phyloP scores from a whole-genome alignment of 1,140 invertebrate genomes.

The Drosophila kurseongensis region DNA sequence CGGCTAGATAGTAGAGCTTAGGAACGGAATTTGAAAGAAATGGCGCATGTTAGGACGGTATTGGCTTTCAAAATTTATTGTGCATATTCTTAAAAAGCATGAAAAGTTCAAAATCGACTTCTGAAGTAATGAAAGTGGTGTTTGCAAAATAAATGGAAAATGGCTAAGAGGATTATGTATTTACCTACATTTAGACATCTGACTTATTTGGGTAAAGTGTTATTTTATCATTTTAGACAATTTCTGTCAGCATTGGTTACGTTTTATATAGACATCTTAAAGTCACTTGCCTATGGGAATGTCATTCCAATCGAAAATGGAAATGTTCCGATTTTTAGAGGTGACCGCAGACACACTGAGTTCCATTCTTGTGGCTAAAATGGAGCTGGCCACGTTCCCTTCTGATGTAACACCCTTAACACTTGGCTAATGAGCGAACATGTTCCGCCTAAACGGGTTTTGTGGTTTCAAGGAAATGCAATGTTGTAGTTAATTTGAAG shows the following conservation, averaged over 20 bases:
- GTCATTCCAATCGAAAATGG: background rate
- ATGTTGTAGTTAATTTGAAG: constrained; percentile 44
- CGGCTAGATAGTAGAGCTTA: background rate
- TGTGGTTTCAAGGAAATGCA: constrained; percentile 19
- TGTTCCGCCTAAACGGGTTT: constrained; percentile 2
- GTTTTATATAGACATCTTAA: no score
- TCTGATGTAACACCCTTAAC: background rate
- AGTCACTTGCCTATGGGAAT: background rate
- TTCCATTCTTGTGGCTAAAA: background rate
- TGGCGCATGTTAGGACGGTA: background rate
- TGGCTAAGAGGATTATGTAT: no score
- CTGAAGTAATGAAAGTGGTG: no score
- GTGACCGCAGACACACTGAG: background rate
- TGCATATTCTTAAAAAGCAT: no score
- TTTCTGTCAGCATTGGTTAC: no score
- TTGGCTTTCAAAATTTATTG: no score
- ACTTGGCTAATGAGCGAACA: constrained; percentile 6
- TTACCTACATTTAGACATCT: no score
- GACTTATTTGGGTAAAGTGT: no score
- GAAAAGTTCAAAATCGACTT: no score
- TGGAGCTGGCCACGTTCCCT: no score
- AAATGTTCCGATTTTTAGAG: background rate
- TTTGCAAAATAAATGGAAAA: no score
- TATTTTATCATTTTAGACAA: no score
- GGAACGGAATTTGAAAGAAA: background rate